phyloP scores from a whole-genome alignment of 2,797 vertebrate genomes.

The Acrossocheilus fasciatus region DNA sequence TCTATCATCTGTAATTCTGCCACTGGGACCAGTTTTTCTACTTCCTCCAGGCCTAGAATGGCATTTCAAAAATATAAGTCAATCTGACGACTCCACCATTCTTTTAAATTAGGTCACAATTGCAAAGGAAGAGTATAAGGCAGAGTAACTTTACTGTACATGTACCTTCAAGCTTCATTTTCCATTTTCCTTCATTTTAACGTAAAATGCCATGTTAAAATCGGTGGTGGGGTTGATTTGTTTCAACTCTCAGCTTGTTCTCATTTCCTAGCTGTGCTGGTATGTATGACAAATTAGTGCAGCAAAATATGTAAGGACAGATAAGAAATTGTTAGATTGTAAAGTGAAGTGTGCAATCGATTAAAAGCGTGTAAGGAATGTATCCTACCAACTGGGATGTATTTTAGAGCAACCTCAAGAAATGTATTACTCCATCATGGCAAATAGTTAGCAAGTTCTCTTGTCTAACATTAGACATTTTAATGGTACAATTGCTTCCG shows the following conservation, averaged over 20 bases:
- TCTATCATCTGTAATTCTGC: slow-evolving; percentile 88
- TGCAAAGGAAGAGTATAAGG: not conserved
- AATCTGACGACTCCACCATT: slow-evolving; percentile 17
- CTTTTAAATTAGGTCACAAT: slow-evolving; percentile 37
- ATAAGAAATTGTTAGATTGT: slow-evolving; percentile 3
- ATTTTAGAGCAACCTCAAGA: slow-evolving; percentile 8
- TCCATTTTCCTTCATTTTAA: not conserved
- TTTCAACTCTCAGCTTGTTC: slow-evolving; percentile 10
- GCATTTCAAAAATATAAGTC: slow-evolving; percentile 46
- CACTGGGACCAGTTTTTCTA: slow-evolving; percentile 37
- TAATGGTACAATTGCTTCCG: slow-evolving; percentile 5
- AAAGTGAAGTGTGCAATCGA: not conserved
- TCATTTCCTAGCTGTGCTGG: slow-evolving; percentile 10
- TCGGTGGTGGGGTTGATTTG: not conserved
- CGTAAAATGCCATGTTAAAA: not conserved
- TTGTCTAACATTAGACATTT: slow-evolving; percentile 1
- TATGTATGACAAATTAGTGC: slow-evolving; percentile 12
- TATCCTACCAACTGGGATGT: not conserved
- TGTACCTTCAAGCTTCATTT: not conserved
- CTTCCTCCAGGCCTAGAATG: slow-evolving; percentile 40
- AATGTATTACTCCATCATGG: slow-evolving; percentile 5
- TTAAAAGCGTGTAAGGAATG: not conserved
- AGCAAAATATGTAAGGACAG: slow-evolving; percentile 9
- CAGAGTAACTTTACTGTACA: not conserved
- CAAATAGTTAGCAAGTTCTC: not conserved